phyloP scores from a whole-genome alignment of 2,888 invertebrate species.

The Drosophila trichaetosa region DNA sequence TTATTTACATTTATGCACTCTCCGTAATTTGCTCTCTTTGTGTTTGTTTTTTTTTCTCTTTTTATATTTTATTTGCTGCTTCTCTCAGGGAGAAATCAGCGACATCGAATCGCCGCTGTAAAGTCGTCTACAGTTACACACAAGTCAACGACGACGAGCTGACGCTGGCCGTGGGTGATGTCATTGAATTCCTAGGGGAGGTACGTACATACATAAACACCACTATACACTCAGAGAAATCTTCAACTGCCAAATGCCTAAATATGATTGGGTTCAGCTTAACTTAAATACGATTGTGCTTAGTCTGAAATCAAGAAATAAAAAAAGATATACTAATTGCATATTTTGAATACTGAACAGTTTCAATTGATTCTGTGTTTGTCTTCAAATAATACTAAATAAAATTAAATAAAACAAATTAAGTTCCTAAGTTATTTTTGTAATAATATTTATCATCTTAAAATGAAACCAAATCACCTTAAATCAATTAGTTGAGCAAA shows the following conservation, averaged over 20 bases:
- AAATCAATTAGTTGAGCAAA: background rate
- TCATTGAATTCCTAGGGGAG: conserved; percentile 95
- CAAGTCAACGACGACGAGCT: conserved; percentile 98
- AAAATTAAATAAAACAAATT: too few species aligned
- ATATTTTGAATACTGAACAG: background rate
- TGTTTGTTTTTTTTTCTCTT: background rate
- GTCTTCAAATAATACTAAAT: too few species aligned
- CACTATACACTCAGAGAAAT: conserved; percentile 2
- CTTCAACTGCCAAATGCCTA: background rate
- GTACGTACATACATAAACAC: conserved; percentile 83
- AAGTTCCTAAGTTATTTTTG: background rate
- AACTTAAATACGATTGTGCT: background rate
- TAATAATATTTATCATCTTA: background rate
- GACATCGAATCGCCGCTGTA: conserved; percentile 88
- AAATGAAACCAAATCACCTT: background rate
- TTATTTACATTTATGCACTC: conserved; percentile 30
- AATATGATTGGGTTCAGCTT: background rate
- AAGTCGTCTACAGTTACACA: conserved; percentile 95
- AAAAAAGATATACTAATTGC: background rate
- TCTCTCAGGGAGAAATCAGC: conserved; percentile 84
- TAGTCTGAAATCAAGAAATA: background rate
- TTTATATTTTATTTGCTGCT: conserved; percentile 15
- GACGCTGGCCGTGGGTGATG: conserved; percentile 93
- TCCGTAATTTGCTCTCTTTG: conserved; percentile 20
- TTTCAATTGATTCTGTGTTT: too few species aligned